Conservation (phyloP, 2,888 invertebrate genomes). For the Mesorhabditis belari region DNA sequence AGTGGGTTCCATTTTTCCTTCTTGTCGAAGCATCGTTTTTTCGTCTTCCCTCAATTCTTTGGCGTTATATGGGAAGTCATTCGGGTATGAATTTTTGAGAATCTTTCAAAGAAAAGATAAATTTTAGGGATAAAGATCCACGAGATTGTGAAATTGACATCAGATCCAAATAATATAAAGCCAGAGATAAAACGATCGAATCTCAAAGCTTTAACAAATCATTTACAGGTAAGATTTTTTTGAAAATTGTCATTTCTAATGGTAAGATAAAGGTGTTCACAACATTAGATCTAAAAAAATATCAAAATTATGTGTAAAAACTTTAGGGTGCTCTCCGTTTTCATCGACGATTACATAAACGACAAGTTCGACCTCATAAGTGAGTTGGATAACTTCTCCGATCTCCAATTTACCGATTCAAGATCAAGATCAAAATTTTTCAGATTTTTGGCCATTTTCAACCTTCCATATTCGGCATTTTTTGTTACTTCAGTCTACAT, state of each 20-base stretch:
- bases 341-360: constrained; percentile 48
- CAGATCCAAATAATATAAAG: constrained; percentile 53
- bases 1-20: constrained; percentile 52
- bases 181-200: constrained; percentile 49
- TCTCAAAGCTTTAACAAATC: constrained; percentile 45
- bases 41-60: constrained; percentile 47
- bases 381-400: not conserved
- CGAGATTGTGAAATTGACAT: constrained; percentile 48
- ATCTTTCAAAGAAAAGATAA: constrained; percentile 2
- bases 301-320: not conserved
- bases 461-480: constrained; percentile 51
- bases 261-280: not conserved
- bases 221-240: constrained; percentile 33
- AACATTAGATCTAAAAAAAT: too few relatives aligned
- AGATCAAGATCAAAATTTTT: not conserved
- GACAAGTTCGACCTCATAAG: constrained; percentile 45
- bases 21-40: constrained; percentile 50
- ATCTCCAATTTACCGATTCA: not conserved
- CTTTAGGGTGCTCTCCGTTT: constrained; percentile 50
- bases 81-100: constrained; percentile 37
- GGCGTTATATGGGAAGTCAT: constrained; percentile 50
- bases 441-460: constrained; percentile 41
- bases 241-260: not conserved
- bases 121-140: constrained; percentile 45
- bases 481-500: constrained; percentile 51